These are phyloP conservation scores for Doris montereyensis DNA, from an alignment of 2,888 invertebrate genomes.

Conservation along the genomic window DNA sequence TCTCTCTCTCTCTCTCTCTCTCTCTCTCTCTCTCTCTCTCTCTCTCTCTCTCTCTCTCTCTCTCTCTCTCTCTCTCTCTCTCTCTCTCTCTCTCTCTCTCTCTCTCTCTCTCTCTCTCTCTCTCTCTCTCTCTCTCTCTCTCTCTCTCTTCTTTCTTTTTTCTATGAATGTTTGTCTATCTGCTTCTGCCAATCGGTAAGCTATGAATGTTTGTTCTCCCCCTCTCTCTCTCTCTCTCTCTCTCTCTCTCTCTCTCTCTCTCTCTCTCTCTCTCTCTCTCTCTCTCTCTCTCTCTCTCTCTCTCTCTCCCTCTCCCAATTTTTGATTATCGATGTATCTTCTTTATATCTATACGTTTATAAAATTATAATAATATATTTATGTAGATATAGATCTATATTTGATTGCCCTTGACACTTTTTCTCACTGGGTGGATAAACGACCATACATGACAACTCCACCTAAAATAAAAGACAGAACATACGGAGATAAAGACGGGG, in stretches of 20 bases:
- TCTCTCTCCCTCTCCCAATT: not conserved
- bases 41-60: not conserved
- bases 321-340: too few relatives aligned
- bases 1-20: not conserved
- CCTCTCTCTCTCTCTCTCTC: not conserved
- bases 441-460: too few relatives aligned
- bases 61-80: not conserved
- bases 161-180: too few relatives aligned
- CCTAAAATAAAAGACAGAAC: too few relatives aligned
- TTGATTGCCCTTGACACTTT: too few relatives aligned
- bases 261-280: not conserved
- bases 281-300: not conserved
- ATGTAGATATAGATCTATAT: too few relatives aligned
- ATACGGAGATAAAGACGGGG: too few relatives aligned
- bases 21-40: not conserved
- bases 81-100: not conserved
- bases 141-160: not conserved
- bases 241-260: constrained; percentile 1
- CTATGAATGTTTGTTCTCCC: not conserved
- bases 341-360: too few relatives aligned
- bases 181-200: not conserved
- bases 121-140: not conserved
- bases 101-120: not conserved
- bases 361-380: too few relatives aligned
- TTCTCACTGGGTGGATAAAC: too few relatives aligned